phyloP scores from a whole-genome alignment of 2,797 vertebrate species.

The Carcharodon carcharias region DNA sequence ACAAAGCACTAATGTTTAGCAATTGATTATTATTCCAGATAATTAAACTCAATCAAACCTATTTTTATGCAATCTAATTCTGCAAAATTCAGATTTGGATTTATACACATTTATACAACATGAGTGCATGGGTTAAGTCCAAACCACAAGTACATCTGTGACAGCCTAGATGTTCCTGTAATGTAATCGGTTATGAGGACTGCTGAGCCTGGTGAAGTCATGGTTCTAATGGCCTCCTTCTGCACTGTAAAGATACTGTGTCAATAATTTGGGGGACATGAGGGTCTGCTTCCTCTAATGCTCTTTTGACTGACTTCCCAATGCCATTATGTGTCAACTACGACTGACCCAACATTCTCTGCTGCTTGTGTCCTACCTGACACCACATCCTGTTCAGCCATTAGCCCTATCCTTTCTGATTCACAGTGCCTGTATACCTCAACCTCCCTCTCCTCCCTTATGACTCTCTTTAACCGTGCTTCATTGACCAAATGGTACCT shows the following conservation, averaged over 20 bases:
- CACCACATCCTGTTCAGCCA: not conserved
- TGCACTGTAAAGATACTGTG: not conserved
- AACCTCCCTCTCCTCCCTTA: not conserved
- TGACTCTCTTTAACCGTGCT: not conserved
- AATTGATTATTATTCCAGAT: not conserved
- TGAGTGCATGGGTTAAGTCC: not conserved
- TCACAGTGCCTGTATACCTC: not conserved
- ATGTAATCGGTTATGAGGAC: not conserved
- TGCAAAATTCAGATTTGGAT: not conserved
- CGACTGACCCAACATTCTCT: not conserved
- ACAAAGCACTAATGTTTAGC: not conserved
- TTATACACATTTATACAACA: not conserved
- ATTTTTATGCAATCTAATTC: not conserved
- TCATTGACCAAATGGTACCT: not conserved
- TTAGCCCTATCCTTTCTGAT: not conserved
- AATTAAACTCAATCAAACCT: conserved; percentile 5
- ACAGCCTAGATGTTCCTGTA: not conserved
- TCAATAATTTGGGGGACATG: not conserved
- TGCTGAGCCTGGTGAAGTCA: not conserved
- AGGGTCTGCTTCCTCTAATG: not conserved
- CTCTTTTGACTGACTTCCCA: not conserved
- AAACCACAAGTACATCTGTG: not conserved
- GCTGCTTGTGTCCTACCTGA: not conserved
- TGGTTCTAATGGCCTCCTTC: not conserved
- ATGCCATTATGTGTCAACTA: not conserved